These are phyloP conservation scores for Sericinus montela DNA, from an alignment of 2,888 invertebrate genomes.

Conservation along the genomic window DNA sequence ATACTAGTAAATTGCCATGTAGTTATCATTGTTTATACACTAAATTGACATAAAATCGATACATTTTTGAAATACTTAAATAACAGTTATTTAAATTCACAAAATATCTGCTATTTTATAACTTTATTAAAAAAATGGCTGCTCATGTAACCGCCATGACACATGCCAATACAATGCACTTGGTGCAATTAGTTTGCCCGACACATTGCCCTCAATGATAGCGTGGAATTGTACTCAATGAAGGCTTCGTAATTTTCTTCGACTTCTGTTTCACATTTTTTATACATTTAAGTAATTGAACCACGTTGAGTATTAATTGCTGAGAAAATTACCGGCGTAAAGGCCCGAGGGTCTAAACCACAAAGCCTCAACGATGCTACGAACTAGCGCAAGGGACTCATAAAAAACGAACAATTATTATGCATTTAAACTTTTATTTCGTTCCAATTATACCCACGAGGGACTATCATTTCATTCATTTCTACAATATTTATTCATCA, in stretches of 20 bases:
- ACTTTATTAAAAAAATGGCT: background rate
- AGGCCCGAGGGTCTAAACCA: slow-evolving; percentile 60
- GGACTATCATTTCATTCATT: slow-evolving; percentile 33
- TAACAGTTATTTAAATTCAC: no score
- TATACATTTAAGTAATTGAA: slow-evolving; percentile 65
- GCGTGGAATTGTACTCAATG: slow-evolving; percentile 46
- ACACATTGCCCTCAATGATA: slow-evolving; percentile 39
- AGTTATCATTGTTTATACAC: no score
- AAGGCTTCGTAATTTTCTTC: slow-evolving; percentile 52
- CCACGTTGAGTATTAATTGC: slow-evolving; percentile 66
- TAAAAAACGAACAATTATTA: slow-evolving; percentile 65
- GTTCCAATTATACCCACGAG: slow-evolving; percentile 43
- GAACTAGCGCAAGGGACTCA: slow-evolving; percentile 43
- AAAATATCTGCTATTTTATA: no score
- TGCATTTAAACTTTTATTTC: slow-evolving; percentile 52
- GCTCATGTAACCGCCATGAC: slow-evolving; percentile 34
- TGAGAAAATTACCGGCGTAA: slow-evolving; percentile 63
- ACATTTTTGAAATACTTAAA: no score
- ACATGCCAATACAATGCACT: slow-evolving; percentile 49
- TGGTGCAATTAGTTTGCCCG: slow-evolving; percentile 52
- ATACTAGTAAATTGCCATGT: no score
- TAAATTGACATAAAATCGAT: no score
- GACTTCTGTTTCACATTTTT: slow-evolving; percentile 58
- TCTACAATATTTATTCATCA: slow-evolving; percentile 45
- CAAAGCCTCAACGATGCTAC: slow-evolving; percentile 48